Evolutionary conservation across 1,140 invertebrate genomes (phyloP), one percentile per base, ranked within the genome.

Genomic region (Papilio xuthus): DNA sequence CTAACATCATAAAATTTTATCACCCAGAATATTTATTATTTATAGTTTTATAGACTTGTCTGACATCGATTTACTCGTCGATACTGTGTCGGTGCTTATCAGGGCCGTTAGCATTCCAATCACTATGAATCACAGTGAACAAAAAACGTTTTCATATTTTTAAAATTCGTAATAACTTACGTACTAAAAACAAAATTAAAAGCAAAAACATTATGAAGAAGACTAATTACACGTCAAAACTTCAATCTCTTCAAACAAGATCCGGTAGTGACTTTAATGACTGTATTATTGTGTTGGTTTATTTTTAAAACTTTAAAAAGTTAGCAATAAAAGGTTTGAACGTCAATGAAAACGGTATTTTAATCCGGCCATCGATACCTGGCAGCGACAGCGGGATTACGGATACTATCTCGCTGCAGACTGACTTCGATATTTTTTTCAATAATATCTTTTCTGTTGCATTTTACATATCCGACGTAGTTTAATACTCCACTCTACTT

Each of bases 311-410:
- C 79, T 84, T 72, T 83, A 81, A 87, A 84, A 86, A 84, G 84
- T 84, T 86, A 83, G 83, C 79, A 74, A 72, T 80, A 84, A 85
- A 88, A 83, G 85, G 83, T 86, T 88, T 84, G 85, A 89, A 85
- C 83, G 88, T 89, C 89, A 91, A 86, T 89, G 86, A 89, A 88
- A 90, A 89, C 87, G 83, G 88, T 91, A 88, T 90, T 90, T 92
- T 92, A 91, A 92, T 91, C 89, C 89, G 80, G 86, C 83, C 90
- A 90, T 90, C 88, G 89, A 89, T 91, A 88, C 88, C 88, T 90
- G 89, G 81, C 85, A 85, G 84, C 84, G 86, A 85, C 86, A 86
- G 86, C 75, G 77, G 86, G 86, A 90, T 91, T 91, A 91, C 80
- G 82, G 83, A 76, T 82, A 82, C 80, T 85, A 85, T 86, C 85